Evolutionary conservation across 2,888 invertebrate genomes (phyloP).

Genomic region (Lamproptera curius): DNA sequence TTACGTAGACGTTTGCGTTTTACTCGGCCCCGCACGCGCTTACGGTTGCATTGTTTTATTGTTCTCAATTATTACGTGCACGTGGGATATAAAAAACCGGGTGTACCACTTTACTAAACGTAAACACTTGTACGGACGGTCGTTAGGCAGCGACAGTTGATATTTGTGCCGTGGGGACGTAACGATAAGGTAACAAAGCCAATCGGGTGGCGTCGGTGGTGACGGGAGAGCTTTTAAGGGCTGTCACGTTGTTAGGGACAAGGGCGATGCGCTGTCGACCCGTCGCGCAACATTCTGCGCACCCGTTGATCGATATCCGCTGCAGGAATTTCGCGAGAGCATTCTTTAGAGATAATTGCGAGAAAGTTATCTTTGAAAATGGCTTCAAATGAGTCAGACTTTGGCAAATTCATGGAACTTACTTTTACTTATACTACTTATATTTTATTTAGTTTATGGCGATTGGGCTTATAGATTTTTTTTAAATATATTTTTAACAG

Average conservation of each 20-base stretch:
- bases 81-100: neutral
- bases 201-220: constrained; percentile 48
- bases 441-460: no score
- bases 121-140: constrained; percentile 18
- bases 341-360: no score
- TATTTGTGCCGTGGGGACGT: constrained; percentile 46
- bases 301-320: constrained; percentile 23
- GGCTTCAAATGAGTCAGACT: no score
- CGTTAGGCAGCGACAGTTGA: constrained; percentile 29
- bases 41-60: constrained; percentile 63
- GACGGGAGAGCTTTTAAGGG: constrained; percentile 28
- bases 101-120: constrained; percentile 6
- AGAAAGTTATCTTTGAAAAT: no score
- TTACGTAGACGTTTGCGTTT: no score
- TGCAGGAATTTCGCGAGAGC: constrained; percentile 13
- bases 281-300: constrained; percentile 23
- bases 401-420: no score
- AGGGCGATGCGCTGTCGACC: constrained; percentile 35
- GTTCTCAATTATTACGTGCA: constrained; percentile 34
- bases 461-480: no score
- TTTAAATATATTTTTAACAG: no score
- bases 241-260: constrained; percentile 32
- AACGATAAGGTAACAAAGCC: constrained; percentile 65
- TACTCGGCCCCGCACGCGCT: constrained; percentile 55
- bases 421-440: no score